A percentile compares a stretch with the other conserved stretches of the same genome.
phyloP scores from a whole-genome alignment of 2,888 invertebrate genomes.

The Amaurobius ferox region DNA sequence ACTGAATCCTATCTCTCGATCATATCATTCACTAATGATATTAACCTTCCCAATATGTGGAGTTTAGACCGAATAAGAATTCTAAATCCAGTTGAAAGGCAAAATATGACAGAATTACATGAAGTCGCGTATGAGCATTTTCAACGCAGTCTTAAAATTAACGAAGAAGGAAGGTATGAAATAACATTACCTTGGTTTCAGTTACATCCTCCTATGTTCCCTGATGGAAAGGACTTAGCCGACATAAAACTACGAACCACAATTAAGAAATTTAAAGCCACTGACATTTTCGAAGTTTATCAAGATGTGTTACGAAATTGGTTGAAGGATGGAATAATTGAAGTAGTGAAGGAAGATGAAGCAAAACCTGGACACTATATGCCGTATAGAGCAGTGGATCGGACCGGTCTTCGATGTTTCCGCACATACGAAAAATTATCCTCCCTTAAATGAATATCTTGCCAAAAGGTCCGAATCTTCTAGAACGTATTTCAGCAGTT shows the following conservation, averaged over 20 bases:
- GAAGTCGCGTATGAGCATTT: too few relatives aligned
- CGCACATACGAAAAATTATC: neutral
- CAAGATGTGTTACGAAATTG: conserved; percentile 3
- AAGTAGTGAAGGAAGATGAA: conserved; percentile 5
- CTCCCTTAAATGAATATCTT: conserved; percentile 48
- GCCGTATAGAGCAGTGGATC: too few relatives aligned
- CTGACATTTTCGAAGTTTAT: neutral
- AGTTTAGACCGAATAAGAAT: too few relatives aligned
- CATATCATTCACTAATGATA: too few relatives aligned
- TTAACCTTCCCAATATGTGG: too few relatives aligned
- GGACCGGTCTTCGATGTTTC: conserved; percentile 54
- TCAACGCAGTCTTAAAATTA: too few relatives aligned
- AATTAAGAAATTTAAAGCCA: neutral
- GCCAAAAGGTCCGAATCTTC: conserved; percentile 45
- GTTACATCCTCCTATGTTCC: conserved; percentile 5
- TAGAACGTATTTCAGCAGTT: conserved; percentile 9
- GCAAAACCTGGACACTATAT: too few relatives aligned
- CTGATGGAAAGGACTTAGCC: neutral
- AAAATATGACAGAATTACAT: too few relatives aligned
- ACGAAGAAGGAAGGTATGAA: too few relatives aligned
- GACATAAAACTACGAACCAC: neutral
- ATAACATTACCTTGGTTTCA: conserved; percentile 16
- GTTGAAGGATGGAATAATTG: neutral
- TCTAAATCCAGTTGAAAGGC: too few relatives aligned
- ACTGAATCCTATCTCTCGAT: too few relatives aligned